Base-by-base conservation (phyloP, 2,113 vertebrate genomes). In the Vicugna pacos region DNA sequence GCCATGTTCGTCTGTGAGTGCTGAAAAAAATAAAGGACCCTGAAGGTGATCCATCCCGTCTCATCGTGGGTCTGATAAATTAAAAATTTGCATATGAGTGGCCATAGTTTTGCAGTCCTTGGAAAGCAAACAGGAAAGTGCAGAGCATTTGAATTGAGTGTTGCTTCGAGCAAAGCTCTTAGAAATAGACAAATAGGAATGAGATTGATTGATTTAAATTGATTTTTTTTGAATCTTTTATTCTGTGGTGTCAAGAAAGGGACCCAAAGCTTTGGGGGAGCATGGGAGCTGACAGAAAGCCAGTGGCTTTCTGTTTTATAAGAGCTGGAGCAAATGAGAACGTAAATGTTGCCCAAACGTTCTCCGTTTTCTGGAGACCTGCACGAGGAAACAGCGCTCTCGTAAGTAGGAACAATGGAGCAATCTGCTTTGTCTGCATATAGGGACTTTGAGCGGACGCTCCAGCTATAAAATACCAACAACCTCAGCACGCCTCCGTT, bases 381-480 rank as follows among this genome's bases (percentile, higher is more conserved):
- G 35, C 89, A 16, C 0, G 73, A 60, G 92, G 52, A 80, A 96
- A 93, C 77, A 30, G 94, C 97, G 82, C 94, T 16, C 72, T 42
- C 88, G 0, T 75, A 60, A 94, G 85, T 95, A 90, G 75, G 96
- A 96, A 97, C 88, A 98, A 54, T 93, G 93, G 90, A 93, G 87
- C 93, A 54, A 35, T 72, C 93, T 95, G 93, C 94, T 97, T 97
- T 96, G 79, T 97, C 97, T 97, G 80, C 89, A 84, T 91, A 69
- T 69, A 91, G 82, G 95, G 95, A 97, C 96, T 0, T 3, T 62
- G 79, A 97, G 52, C 20, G 35, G 97, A 76, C 1, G 0, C 93
- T 86, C 8, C 77, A 65, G 95, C 94, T 65, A 50, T 13, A 32
- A 96, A 96, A 97, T 67, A 80, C 93, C 52, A 35, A 48, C 95